Conservation (phyloP, 2,113 vertebrate genomes). For the Solea senegalensis region DNA sequence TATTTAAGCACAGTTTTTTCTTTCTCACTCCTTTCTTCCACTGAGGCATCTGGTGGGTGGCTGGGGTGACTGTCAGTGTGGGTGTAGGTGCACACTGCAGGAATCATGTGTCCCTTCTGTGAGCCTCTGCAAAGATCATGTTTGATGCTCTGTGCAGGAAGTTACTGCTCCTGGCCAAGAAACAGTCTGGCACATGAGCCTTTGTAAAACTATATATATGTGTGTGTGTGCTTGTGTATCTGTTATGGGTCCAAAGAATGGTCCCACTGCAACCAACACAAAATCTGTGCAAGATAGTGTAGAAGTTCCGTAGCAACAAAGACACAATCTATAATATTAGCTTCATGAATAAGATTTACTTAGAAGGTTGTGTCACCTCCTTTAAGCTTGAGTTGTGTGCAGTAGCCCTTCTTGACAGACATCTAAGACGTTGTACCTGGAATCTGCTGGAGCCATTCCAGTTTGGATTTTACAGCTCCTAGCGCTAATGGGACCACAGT, state of each 20-base stretch:
- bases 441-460: too few species aligned
- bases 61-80: slow-evolving; percentile 12
- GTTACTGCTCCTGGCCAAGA: slow-evolving; percentile 5
- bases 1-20: neutral
- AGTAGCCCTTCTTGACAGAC: too few species aligned
- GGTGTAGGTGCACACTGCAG: slow-evolving; percentile 25
- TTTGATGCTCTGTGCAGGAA: slow-evolving; percentile 13
- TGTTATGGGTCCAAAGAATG: neutral
- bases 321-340: neutral
- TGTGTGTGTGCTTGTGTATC: neutral
- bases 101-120: slow-evolving; percentile 8
- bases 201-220: slow-evolving; percentile 1
- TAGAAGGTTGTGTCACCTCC: too few species aligned
- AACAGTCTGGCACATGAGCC: slow-evolving; percentile 10
- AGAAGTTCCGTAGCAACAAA: neutral
- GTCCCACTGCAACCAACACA: neutral
- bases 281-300: neutral
- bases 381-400: too few species aligned
- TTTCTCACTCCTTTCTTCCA: neutral
- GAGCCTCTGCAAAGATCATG: slow-evolving; percentile 8
- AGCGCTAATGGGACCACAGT: too few species aligned
- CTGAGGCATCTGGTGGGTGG: slow-evolving; percentile 30
- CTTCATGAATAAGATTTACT: too few species aligned
- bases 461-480: too few species aligned
- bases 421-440: too few species aligned